A percentile compares a stretch with the other conserved stretches of the same genome.
phyloP scores from a whole-genome alignment of 2,797 vertebrate genomes.

The Enteromius fasciolatus region DNA sequence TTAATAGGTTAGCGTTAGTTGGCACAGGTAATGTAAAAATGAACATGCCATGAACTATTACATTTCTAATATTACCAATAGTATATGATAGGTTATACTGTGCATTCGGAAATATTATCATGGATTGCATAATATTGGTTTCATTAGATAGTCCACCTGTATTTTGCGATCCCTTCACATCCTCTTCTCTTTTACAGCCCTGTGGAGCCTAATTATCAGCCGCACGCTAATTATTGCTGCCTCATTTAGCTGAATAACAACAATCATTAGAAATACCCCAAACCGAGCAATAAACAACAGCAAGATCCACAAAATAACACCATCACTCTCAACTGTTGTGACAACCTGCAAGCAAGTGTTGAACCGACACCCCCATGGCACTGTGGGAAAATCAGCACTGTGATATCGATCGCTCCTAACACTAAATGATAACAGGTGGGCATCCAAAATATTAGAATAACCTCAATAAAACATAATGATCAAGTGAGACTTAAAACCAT shows the following conservation, averaged over 20 bases:
- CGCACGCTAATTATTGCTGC: conserved; percentile 79
- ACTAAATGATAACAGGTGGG: conserved; percentile 7
- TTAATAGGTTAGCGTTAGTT: neutral
- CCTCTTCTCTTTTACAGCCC: conserved; percentile 41
- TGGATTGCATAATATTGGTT: neutral
- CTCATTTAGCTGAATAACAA: conserved; percentile 80
- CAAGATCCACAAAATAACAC: conserved; percentile 44
- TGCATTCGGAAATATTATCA: neutral
- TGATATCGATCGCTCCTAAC: neutral
- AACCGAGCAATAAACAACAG: conserved; percentile 75
- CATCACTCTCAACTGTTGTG: conserved; percentile 44
- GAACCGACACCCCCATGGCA: conserved; percentile 10
- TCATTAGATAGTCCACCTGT: conserved; percentile 56
- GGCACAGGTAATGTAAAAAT: neutral
- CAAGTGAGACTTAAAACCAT: neutral
- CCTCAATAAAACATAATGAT: conserved; percentile 4
- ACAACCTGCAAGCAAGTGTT: conserved; percentile 33
- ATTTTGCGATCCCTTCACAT: conserved; percentile 3
- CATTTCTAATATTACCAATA: neutral
- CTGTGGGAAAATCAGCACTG: conserved; percentile 24
- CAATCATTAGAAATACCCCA: conserved; percentile 73
- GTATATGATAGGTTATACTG: neutral
- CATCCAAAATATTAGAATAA: neutral
- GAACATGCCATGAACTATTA: neutral
- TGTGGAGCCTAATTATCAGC: conserved; percentile 73